These are phyloP conservation scores for Liparis tanakae DNA, from an alignment of 2,797 vertebrate species.

Conservation along the genomic window DNA sequence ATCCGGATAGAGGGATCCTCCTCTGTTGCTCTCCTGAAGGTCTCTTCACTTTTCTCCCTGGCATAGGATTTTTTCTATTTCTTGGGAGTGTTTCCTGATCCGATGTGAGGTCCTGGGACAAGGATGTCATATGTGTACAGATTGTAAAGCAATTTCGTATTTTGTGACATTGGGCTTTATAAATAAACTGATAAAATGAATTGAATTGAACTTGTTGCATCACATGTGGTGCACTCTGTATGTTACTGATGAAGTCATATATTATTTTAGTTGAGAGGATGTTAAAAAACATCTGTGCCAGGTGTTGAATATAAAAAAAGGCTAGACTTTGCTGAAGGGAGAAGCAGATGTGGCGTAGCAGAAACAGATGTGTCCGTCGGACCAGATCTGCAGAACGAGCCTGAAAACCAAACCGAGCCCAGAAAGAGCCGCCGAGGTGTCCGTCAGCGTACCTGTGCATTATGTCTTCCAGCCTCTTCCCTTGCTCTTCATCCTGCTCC, in stretches of 20 bases:
- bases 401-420: constrained; percentile 11
- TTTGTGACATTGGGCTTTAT: no score
- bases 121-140: no score
- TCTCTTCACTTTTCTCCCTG: no score
- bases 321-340: neutral
- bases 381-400: neutral
- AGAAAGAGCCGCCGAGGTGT: neutral
- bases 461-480: constrained; percentile 90
- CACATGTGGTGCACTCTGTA: neutral
- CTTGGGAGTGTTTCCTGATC: no score
- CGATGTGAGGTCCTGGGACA: no score
- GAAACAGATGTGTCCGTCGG: constrained; percentile 19
- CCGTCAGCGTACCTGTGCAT: constrained; percentile 87
- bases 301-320: neutral
- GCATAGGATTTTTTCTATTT: no score
- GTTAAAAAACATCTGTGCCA: neutral
- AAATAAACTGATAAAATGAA: no score
- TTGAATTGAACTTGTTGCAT: neutral
- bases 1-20: no score
- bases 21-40: no score
- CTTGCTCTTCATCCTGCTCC: constrained; percentile 91
- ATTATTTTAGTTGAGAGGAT: neutral
- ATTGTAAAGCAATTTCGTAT: no score
- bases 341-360: constrained; percentile 19
- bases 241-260: neutral